Evolutionary conservation across 1,140 invertebrate genomes (phyloP), one percentile per base, ranked within the genome.

Genomic region (Meloidogyne floridensis): DNA sequence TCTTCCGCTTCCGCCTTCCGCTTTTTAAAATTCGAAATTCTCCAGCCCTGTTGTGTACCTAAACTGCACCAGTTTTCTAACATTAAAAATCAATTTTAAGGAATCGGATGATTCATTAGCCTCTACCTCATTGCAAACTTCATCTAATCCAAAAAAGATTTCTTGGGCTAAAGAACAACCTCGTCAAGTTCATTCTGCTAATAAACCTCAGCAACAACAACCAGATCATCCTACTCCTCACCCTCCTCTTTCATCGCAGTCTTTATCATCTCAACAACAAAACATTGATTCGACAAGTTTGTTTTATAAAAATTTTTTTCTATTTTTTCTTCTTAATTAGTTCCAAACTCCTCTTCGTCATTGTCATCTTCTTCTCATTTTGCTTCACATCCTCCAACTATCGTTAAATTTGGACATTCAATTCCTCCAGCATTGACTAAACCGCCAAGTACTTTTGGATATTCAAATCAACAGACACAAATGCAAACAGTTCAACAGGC

Each of bases 111-210:
- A 79, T 8, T 69, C 42, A 9, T 13, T n/a, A 6, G 32, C n/a
- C 15, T 11, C 32, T 20, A 71, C 20, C 72, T 43, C 18, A 13
- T 53, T 79, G 43, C 77, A 15, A 42, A 43, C 53, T 71, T 53
- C 42, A 53, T 65, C 65, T 15, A 71, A 51, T 72, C 20, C 59
- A 71, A 79, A 79, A 43, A 79, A 79, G 15, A 65, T 65, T 65
- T 65, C 59, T n/a, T 79, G 77, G 77, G 77, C 77, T 3, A 79
- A 71, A 79, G 77, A 54, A 72, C 77, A 65, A 15, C 77, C 77
- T 79, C 75, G 75, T 56, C 75, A 32, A 65, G 56, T 77, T 77
- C 77, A 65, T n/a, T n/a, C 59, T n/a, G n/a, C 15, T 15, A 59
- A 15, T 13, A 65, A 65, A 65, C 59, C 59, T 65, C 59, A 32